Base-by-base conservation (phyloP, 2,888 invertebrate species). In the Parnassius glacialis region DNA sequence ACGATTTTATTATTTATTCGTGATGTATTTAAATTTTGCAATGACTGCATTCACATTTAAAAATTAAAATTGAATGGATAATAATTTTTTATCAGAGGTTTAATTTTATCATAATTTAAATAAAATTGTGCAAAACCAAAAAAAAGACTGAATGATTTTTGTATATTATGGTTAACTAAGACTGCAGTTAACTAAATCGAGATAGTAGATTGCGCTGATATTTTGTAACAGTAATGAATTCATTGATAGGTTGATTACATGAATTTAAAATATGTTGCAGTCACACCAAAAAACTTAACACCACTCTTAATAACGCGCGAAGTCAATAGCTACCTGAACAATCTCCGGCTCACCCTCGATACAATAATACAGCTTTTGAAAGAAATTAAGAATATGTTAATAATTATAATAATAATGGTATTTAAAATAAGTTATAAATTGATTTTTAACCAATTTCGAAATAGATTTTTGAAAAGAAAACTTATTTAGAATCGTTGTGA, bases 361-460 rank as follows among this genome's bases (percentile, higher is more conserved):
- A 78, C 83, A 83, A 83, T 86, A 90, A 86, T 78, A 90, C 70
- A 90, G 85, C 90, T 90, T 83, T 74, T 66, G 76, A 68, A 74
- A 73, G 66, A 69, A 80, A 78, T 78, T 59, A 67, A 68, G 73
- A 59, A 67, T 57, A 58, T 56, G 65, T 68, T 66, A 63, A 54
- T 55, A 13, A 48, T 48, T 3, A 34, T 34, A 34, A 34, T 11
- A 11, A 11, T 43, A 11, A 9, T 43, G 43, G 43, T 43, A 43
- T 2, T 43, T 0, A 34, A 34, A 34, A 34, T 34, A 7, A 34
- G 34, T 34, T 34, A 34, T 34, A 34, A 34, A 34, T 34, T 0
- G 34, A 34, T 34, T 34, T 25, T 34, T 34, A 34, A 34, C 7
- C 34, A 0, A 34, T 34, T 34, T 34, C 34, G 7, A 34, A 34